Evolutionary conservation across 2,113 vertebrate species (phyloP).

Genomic region (Siniperca knerii): DNA sequence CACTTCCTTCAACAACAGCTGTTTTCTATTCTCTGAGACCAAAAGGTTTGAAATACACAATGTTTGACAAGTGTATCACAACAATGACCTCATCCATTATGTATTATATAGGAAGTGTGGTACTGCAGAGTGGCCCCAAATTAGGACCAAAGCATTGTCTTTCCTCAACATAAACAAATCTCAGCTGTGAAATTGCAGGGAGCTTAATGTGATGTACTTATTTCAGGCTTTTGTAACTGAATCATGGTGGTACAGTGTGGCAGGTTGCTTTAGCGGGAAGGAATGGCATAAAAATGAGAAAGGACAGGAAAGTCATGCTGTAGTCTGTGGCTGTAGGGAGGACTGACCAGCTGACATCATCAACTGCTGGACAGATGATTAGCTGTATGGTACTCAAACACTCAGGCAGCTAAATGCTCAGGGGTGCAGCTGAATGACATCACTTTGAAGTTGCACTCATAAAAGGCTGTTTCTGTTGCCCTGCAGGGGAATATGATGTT

Average conservation of each 20-base stretch:
- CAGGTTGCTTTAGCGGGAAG: not conserved
- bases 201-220: not conserved
- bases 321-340: not conserved
- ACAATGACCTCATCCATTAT: not conserved
- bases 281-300: not conserved
- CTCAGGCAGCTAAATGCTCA: not conserved
- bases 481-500: not conserved
- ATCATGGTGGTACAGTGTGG: not conserved
- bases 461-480: conserved; percentile 9
- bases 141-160: not conserved
- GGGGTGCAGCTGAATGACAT: conserved; percentile 34
- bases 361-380: conserved; percentile 13
- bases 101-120: not conserved
- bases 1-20: not conserved
- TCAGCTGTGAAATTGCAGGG: not conserved
- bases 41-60: not conserved
- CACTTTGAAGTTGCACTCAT: conserved; percentile 35
- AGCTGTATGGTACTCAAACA: not conserved
- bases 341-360: conserved; percentile 15
- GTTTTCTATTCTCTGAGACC: not conserved
- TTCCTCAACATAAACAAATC: not conserved
- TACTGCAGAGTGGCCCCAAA: not conserved
- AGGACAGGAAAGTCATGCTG: not conserved
- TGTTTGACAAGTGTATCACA: not conserved
- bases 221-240: not conserved